These are phyloP conservation scores for Trichomalopsis sarcophagae DNA, from an alignment of 1,140 invertebrate species.

Conservation along the genomic window DNA sequence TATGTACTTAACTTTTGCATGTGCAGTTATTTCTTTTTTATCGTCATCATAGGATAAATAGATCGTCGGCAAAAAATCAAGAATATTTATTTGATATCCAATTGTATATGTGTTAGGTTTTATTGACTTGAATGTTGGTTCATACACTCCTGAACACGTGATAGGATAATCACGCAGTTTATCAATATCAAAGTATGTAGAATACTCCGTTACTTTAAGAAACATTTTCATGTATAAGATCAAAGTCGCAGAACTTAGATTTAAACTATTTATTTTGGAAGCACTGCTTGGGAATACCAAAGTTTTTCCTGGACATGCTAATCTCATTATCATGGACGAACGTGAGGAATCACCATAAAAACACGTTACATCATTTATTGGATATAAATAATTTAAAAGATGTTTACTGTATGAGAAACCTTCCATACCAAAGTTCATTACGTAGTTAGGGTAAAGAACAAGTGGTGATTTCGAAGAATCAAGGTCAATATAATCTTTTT, in stretches of 20 bases:
- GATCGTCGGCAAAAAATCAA: conserved; percentile 7
- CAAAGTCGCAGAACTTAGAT: neutral
- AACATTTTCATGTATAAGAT: neutral
- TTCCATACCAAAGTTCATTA: too few species aligned
- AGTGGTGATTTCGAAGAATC: neutral
- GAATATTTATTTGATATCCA: conserved; percentile 6
- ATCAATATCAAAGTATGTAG: neutral
- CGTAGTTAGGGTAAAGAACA: neutral
- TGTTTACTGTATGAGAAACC: too few species aligned
- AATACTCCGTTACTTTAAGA: neutral
- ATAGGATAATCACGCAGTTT: conserved; percentile 9
- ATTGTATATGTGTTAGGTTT: neutral
- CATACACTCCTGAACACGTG: neutral
- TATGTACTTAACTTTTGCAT: neutral
- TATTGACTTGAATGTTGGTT: neutral
- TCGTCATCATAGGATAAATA: neutral
- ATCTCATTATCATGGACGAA: neutral
- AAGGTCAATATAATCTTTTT: neutral
- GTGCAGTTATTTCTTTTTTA: neutral
- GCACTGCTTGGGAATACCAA: neutral
- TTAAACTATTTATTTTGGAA: neutral
- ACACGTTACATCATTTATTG: neutral
- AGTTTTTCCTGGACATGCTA: neutral
- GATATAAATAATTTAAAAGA: neutral
- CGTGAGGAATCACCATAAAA: neutral